Evolutionary conservation across 2,113 vertebrate species (phyloP).

Genomic region (Deroptyus accipitrinus): DNA sequence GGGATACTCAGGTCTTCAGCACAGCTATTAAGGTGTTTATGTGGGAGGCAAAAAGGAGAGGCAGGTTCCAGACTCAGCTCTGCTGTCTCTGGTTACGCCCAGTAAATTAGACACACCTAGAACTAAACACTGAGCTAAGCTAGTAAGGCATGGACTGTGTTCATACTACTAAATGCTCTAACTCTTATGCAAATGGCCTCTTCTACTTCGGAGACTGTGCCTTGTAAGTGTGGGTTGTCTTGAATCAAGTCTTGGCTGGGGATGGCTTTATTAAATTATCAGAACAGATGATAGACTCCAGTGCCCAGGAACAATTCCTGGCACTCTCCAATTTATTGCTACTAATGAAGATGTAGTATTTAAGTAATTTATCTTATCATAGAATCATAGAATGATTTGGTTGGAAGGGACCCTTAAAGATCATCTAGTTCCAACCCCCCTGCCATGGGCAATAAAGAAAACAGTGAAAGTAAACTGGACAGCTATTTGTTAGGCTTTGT

Average conservation of each 20-base stretch:
- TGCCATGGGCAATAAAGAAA: background rate
- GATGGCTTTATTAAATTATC: background rate
- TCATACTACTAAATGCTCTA: background rate
- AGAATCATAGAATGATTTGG: background rate
- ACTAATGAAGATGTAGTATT: background rate
- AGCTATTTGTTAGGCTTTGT: background rate
- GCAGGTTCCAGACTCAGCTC: background rate
- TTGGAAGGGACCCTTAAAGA: background rate
- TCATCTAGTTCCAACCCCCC: background rate
- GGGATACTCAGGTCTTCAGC: background rate
- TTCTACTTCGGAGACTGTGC: background rate
- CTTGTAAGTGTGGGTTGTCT: background rate
- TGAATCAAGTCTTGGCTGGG: background rate
- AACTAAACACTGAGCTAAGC: background rate
- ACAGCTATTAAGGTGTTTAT: background rate
- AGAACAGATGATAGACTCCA: background rate
- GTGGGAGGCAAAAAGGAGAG: background rate
- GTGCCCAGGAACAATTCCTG: background rate
- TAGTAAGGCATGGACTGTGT: accelerated
- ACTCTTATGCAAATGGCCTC: background rate
- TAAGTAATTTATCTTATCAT: background rate
- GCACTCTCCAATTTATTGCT: background rate
- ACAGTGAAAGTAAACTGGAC: background rate
- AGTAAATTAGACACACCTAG: background rate
- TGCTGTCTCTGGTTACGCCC: background rate